Evolutionary conservation across 2,888 invertebrate species (phyloP).

Genomic region (Gryllus longicercus): DNA sequence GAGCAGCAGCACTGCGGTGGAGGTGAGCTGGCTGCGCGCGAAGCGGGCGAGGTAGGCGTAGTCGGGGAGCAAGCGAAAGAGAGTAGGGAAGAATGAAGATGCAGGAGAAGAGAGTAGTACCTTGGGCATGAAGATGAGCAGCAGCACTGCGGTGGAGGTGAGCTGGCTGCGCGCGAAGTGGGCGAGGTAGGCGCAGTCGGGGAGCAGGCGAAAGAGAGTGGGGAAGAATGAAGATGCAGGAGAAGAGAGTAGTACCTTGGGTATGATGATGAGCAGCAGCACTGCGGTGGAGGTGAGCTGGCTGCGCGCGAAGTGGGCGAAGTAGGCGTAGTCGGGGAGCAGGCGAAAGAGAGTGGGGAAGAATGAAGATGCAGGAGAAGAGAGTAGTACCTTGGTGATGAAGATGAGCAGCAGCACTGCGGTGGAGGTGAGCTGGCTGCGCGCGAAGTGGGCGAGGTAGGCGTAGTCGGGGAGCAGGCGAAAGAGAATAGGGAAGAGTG

Average conservation of each 20-base stretch:
- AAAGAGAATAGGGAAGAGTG: constrained; percentile 54
- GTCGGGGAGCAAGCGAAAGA: no score
- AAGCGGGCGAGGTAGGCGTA: no score
- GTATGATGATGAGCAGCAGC: no score
- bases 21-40: constrained; percentile 79
- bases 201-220: no score
- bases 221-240: no score
- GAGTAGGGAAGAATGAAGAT: constrained; percentile 55
- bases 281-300: no score
- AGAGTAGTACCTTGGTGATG: constrained; percentile 68
- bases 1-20: constrained; percentile 77
- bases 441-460: no score
- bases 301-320: no score
- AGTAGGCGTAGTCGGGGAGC: no score
- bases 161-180: constrained; percentile 82
- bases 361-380: no score
- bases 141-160: constrained; percentile 78
- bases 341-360: constrained; percentile 67
- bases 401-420: constrained; percentile 80
- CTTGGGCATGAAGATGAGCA: constrained; percentile 84
- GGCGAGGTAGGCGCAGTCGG: constrained; percentile 71
- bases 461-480: constrained; percentile 45
- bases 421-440: constrained; percentile 74
- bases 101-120: constrained; percentile 45
- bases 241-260: no score